Base-by-base conservation (phyloP, 2,888 invertebrate genomes). In the Chymomyza procnemis region DNA sequence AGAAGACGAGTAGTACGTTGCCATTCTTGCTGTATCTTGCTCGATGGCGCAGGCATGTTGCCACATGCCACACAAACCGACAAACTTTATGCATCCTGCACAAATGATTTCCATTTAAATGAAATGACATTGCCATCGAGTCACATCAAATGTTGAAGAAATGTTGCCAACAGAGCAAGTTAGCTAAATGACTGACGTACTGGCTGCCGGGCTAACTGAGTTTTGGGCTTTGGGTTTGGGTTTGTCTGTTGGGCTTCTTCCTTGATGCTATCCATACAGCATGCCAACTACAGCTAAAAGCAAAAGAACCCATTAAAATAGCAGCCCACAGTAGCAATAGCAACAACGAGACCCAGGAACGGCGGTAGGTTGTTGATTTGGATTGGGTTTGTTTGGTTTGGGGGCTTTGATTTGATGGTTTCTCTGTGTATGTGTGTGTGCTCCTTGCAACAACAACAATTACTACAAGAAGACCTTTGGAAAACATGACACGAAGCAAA, bases 271-370 rank as follows among this genome's bases (percentile, higher is more conserved):
- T 84, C 84, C 84, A 73, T 65, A 60, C 54, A 56, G n/a, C n/a
- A 22, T 50, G 67, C 70, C 76, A 67, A 4, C 47, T 22, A 48
- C 14, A 79, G 70, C 79, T 71, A 85, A 85, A 84, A 85, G 82
- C 86, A 79, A 83, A 83, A 83, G 81, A 83, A 83, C 86, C 82
- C 82, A 83, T 83, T 83, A 83, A 83, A 85, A 83, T 85, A 79
- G 79, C 76, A 76, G 76, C 74, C 74, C 77, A 76, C 74, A 74
- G 72, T 60, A 66, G 54, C 52, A 41, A 54, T 9, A 48, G 69
- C 79, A 69, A 61, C 67, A 66, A 22, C 67, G 52, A 52, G 59
- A 21, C 26, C 69, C 66, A 41, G 57, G 19, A 12, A 50, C 55
- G 63, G 83, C 80, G 83, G 78, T 81, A 76, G 85, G 82, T 79